phyloP scores from a whole-genome alignment of 2,113 vertebrate genomes.

The Heterotilapia buettikoferi region DNA sequence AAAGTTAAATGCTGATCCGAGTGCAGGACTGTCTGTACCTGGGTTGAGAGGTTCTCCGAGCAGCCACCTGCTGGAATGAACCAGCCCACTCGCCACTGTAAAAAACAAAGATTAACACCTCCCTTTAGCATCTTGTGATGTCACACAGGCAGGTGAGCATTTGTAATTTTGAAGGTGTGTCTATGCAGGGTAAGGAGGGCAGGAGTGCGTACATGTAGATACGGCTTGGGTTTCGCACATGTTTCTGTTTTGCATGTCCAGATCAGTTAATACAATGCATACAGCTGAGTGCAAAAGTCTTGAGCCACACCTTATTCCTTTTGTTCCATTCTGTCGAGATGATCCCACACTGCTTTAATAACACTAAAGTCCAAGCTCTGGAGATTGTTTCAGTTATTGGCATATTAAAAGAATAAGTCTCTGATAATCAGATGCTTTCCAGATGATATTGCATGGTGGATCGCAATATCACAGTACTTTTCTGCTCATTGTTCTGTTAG shows the following conservation, averaged over 20 bases:
- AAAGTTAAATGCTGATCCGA: background rate
- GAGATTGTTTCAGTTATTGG: background rate
- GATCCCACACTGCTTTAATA: background rate
- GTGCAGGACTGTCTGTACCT: background rate
- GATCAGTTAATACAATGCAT: accelerated
- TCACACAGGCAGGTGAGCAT: background rate
- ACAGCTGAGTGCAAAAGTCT: background rate
- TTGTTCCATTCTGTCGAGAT: background rate
- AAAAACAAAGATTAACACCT: conserved; percentile 48
- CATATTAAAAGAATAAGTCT: background rate
- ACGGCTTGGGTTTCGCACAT: background rate
- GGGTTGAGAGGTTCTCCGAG: background rate
- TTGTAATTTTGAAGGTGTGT: background rate
- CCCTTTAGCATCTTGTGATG: conserved; percentile 40
- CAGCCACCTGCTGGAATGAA: conserved; percentile 40
- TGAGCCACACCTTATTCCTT: background rate
- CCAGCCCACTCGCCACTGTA: conserved; percentile 29
- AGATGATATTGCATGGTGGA: background rate
- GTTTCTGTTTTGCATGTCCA: background rate
- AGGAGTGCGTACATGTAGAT: background rate
- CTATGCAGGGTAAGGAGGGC: accelerated
- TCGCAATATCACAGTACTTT: background rate
- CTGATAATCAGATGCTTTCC: background rate
- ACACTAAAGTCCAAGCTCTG: background rate
- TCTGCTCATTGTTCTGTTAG: background rate